Base-by-base conservation (phyloP, 2,797 vertebrate species). In the Oreonectes daqikongensis region DNA sequence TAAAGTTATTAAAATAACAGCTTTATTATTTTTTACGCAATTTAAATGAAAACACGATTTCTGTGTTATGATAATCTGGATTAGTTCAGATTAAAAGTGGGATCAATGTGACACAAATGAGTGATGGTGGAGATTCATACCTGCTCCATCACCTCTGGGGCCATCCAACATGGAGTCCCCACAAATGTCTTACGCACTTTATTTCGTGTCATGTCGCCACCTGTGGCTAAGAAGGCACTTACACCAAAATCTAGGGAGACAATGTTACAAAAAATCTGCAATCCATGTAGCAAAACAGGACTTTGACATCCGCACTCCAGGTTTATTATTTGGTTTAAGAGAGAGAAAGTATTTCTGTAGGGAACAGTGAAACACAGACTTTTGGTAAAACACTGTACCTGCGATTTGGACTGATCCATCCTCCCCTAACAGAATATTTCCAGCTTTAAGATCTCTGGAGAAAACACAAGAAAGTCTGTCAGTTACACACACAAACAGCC, bases 181-280 rank as follows among this genome's bases (percentile, higher is more conserved):
- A 99, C 96, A 87, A 99, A 99, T 0, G 97, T 98, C 90, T 98
- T 99, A 79, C 97, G 94, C 85, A 98, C 96, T 95, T 99, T 99
- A 90, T 97, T 98, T 76, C 97, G 91, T 50, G 97, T 99, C 69
- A 99, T 97, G 90, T 99, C 97, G 70, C 97, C 97, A 57, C 97
- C 97, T 14, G 97, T 96, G 80, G 97, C 96, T 88, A 99, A 89
- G 89, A 99, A 99, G 2, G 97, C 95, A 35, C 97, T 99, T 78
- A 99, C 97, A 2, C 97, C 97, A 0, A 99, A 99, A 83, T 99
- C 97, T 99, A 72, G 14, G 53, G 1, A 26, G 24, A 52, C 24
- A 50, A 67, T 32, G 24, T 48, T 57, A 42, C 8, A 28, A 18
- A n/a, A 71, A 57, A 50, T 11, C 3, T 14, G 18, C 8, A 71